Percentiles rank a stretch among this genome's conserved stretches.
Evolutionary conservation across 1,140 invertebrate genomes (phyloP).

Genomic region (Drosophila biarmipes): DNA sequence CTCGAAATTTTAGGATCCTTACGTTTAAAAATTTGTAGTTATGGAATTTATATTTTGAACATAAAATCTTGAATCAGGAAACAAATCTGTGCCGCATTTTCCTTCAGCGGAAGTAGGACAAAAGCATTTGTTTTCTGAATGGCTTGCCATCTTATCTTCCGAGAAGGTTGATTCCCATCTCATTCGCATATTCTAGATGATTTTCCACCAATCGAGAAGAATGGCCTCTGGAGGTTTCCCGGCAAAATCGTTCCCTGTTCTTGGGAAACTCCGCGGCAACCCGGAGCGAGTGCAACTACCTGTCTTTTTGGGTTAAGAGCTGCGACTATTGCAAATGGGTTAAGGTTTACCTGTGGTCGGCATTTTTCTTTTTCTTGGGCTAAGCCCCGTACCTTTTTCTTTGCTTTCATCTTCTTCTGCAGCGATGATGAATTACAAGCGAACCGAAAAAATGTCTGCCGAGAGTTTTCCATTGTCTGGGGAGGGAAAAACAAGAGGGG

Average conservation of each 20-base stretch:
- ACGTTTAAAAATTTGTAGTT: no score
- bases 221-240: constrained; percentile 11
- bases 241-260: constrained; percentile 24
- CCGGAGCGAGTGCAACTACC: constrained; percentile 16
- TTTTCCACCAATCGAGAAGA: constrained; percentile 21
- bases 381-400: constrained; percentile 39
- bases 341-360: constrained; percentile 60
- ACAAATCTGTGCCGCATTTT: not conserved
- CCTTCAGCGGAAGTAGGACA: constrained; percentile 21
- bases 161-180: constrained; percentile 15
- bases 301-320: constrained; percentile 48
- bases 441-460: constrained; percentile 52
- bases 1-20: not conserved
- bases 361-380: constrained; percentile 22
- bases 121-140: constrained; percentile 13
- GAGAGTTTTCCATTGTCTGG: constrained; percentile 57
- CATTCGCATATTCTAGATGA: constrained; percentile 21
- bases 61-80: not conserved
- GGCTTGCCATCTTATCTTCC: constrained; percentile 8
- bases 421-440: constrained; percentile 66
- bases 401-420: constrained; percentile 49
- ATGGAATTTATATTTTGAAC: no score
- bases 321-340: constrained; percentile 51
- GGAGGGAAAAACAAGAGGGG: constrained; percentile 5
- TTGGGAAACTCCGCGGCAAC: constrained; percentile 17